phyloP scores from a whole-genome alignment of 2,888 invertebrate genomes.

The Polyommatus icarus region DNA sequence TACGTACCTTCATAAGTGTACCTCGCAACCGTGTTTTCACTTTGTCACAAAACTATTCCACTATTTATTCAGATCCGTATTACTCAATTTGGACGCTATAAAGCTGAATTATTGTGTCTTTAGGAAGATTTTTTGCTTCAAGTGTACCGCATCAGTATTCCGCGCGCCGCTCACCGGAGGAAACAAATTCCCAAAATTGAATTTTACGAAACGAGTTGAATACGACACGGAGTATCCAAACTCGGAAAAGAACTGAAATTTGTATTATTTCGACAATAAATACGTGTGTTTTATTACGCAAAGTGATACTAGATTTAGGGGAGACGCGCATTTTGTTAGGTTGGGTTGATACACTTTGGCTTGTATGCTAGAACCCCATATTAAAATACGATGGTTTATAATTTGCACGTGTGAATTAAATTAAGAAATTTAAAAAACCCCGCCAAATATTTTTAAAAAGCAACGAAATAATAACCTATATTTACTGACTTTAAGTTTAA shows the following conservation, averaged over 20 bases:
- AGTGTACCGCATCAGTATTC: slow-evolving; percentile 68
- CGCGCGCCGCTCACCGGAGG: slow-evolving; percentile 69
- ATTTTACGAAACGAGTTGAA: slow-evolving; percentile 80
- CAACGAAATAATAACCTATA: too few species aligned
- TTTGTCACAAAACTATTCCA: slow-evolving; percentile 17
- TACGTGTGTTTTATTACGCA: slow-evolving; percentile 48
- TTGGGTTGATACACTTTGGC: not conserved
- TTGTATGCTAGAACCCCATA: not conserved
- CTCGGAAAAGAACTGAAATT: slow-evolving; percentile 72
- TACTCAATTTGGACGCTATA: slow-evolving; percentile 18
- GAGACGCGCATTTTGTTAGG: not conserved
- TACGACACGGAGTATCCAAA: slow-evolving; percentile 76
- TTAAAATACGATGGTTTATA: not conserved
- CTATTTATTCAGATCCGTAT: slow-evolving; percentile 14
- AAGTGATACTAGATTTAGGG: not conserved
- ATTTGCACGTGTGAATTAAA: too few species aligned
- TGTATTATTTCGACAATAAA: slow-evolving; percentile 73
- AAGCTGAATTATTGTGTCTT: slow-evolving; percentile 24
- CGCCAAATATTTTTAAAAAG: too few species aligned
- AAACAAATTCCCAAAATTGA: slow-evolving; percentile 81
- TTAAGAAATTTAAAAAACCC: too few species aligned
- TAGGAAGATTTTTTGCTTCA: slow-evolving; percentile 29
- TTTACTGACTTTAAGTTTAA: too few species aligned
- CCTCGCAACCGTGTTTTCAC: not conserved
- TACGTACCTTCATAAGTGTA: not conserved